These are phyloP conservation scores for Parnassius glacialis DNA, from an alignment of 2,888 invertebrate genomes.

Conservation along the genomic window DNA sequence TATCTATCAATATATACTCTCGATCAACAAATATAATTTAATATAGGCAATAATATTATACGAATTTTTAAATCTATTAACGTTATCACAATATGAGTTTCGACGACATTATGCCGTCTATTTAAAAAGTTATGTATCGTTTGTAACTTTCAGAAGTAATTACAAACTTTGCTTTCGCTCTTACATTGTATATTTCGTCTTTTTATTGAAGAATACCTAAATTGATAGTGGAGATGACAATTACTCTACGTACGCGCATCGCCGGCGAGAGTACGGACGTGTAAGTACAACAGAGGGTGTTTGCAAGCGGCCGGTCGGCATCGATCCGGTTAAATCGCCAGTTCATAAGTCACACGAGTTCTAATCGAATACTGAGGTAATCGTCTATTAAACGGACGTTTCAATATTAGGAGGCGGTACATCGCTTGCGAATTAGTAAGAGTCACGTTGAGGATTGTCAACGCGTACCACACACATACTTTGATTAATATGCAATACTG, in stretches of 20 bases:
- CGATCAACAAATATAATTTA: constrained; percentile 75
- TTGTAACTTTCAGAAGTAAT: constrained; percentile 44
- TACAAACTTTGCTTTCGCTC: constrained; percentile 45
- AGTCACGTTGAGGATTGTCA: too few species aligned
- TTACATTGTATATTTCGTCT: constrained; percentile 48
- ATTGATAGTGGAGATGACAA: constrained; percentile 30
- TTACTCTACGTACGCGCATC: constrained; percentile 10
- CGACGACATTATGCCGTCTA: constrained; percentile 61
- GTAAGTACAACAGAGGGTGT: constrained; percentile 16
- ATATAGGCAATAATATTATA: constrained; percentile 68
- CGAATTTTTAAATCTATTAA: constrained; percentile 63
- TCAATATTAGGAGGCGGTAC: too few species aligned
- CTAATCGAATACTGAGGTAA: constrained; percentile 26
- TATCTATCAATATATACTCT: constrained; percentile 74
- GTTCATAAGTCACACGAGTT: constrained; percentile 17
- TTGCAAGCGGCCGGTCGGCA: background rate
- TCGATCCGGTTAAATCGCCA: background rate
- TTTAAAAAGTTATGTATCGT: constrained; percentile 50
- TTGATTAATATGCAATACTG: too few species aligned
- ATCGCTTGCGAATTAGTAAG: too few species aligned
- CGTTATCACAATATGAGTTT: constrained; percentile 70
- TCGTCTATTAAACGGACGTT: constrained; percentile 6
- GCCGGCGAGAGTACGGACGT: constrained; percentile 2
- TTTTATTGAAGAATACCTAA: constrained; percentile 36
- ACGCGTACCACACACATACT: too few species aligned